Evolutionary conservation across 2,888 invertebrate species (phyloP).

Genomic region (Orthosia gothica): DNA sequence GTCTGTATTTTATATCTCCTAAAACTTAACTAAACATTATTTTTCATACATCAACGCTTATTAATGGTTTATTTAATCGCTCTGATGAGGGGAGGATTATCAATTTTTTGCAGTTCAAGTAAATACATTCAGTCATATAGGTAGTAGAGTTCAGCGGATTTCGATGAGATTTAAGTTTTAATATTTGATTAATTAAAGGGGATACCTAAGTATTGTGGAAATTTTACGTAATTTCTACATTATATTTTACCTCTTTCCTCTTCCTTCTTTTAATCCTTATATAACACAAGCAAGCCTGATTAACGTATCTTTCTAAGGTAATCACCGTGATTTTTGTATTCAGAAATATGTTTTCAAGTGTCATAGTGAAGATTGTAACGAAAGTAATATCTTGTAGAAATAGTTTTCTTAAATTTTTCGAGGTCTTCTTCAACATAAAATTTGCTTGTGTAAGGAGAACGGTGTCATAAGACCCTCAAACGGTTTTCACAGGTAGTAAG

Average conservation of each 20-base stretch:
- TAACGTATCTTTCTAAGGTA: too few species aligned
- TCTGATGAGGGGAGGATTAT: not conserved
- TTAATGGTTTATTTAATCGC: slow-evolving; percentile 35
- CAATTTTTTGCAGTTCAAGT: not conserved
- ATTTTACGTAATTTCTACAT: not conserved
- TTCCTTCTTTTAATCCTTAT: too few species aligned
- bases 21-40: slow-evolving; percentile 37
- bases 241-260: too few species aligned
- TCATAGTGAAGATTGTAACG: not conserved
- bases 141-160: too few species aligned
- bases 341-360: not conserved
- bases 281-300: too few species aligned
- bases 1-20: slow-evolving; percentile 12
- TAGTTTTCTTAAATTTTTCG: not conserved
- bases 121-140: not conserved
- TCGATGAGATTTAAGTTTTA: too few species aligned
- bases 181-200: too few species aligned
- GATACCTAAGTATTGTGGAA: too few species aligned
- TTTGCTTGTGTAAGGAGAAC: not conserved
- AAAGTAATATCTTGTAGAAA: not conserved
- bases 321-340: too few species aligned
- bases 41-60: slow-evolving; percentile 28
- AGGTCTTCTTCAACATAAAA: not conserved
- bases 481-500: slow-evolving; percentile 22
- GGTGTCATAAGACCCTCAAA: slow-evolving; percentile 23